Evolutionary conservation across 2,113 vertebrate species (phyloP).

Genomic region (Bos indicus): DNA sequence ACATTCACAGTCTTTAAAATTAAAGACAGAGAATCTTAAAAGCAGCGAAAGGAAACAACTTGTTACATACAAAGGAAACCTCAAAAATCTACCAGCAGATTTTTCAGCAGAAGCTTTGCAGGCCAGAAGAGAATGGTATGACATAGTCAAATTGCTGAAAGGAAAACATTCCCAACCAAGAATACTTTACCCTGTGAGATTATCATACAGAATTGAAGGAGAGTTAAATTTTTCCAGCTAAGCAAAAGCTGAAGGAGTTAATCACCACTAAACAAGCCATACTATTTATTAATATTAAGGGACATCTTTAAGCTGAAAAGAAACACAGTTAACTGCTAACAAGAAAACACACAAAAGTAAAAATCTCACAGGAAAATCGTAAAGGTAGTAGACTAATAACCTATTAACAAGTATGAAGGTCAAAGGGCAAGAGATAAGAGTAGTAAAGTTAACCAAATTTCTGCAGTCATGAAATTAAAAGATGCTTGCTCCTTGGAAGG

Average conservation of each 20-base stretch:
- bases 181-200: background rate
- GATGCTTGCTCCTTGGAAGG: background rate
- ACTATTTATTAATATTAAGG: background rate
- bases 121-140: background rate
- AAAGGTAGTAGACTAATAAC: background rate
- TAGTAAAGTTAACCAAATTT: background rate
- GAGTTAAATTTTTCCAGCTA: background rate
- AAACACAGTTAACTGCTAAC: background rate
- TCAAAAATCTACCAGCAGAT: background rate
- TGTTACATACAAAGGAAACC: background rate
- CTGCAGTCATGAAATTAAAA: background rate
- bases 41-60: background rate
- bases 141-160: background rate
- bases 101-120: background rate
- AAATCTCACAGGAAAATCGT: background rate
- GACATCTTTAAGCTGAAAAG: background rate
- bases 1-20: background rate
- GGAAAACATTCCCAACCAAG: background rate
- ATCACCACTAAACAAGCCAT: background rate
- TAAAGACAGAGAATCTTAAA: background rate
- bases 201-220: background rate
- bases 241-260: background rate
- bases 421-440: background rate
- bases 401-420: background rate
- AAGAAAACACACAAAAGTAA: background rate